Percentiles rank a stretch among this genome's conserved stretches.
phyloP scores from a whole-genome alignment of 2,888 invertebrate species.

The Nemotelus pantherinus region DNA sequence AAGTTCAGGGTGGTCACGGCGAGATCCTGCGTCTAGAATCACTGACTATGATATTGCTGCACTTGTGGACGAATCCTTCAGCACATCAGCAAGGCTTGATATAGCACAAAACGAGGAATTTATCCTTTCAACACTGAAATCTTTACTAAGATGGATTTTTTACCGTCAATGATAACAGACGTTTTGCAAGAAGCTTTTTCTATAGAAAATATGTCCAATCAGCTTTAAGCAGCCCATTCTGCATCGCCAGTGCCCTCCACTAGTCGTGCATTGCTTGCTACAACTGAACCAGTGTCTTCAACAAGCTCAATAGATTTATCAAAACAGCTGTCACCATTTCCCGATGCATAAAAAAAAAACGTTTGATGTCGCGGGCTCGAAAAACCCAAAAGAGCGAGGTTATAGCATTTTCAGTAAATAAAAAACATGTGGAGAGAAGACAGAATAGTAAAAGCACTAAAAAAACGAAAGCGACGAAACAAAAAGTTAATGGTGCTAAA shows the following conservation, averaged over 20 bases:
- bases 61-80: background rate
- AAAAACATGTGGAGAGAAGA: background rate
- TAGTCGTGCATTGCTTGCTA: background rate
- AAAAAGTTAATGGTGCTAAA: background rate
- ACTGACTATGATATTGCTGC: conserved; percentile 28
- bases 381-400: background rate
- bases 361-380: background rate
- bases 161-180: no score
- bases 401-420: background rate
- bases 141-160: background rate
- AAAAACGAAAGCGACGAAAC: background rate
- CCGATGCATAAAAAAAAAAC: background rate
- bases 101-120: conserved; percentile 28
- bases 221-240: background rate
- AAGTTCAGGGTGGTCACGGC: background rate
- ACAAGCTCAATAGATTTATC: background rate
- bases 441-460: background rate
- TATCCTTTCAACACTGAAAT: conserved; percentile 18
- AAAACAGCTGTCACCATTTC: background rate
- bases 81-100: background rate
- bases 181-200: no score
- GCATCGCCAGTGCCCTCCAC: background rate
- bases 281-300: background rate
- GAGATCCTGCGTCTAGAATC: conserved; percentile 13
- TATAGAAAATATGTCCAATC: conserved; percentile 4